Base-by-base conservation (phyloP, 1,140 invertebrate genomes). In the Mycetomoellerius zeteki region DNA sequence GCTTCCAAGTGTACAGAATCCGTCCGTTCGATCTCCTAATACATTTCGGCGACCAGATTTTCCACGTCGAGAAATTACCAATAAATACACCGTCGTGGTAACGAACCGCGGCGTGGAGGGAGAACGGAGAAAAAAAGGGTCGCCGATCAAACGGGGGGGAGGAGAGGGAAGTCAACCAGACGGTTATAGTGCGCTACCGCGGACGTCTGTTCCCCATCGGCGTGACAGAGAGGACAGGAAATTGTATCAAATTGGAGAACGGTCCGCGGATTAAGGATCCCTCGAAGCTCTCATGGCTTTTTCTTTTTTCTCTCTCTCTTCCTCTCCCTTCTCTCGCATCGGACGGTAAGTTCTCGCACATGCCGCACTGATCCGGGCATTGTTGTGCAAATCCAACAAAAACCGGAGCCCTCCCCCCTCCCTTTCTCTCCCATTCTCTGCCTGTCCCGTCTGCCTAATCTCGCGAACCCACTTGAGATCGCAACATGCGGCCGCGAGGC, bases 381-480 rank as follows among this genome's bases (percentile, higher is more conserved):
- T 93, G 92, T 93, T 92, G 93, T 93, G 93, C 92, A 93, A 93
- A 93, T 93, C 89, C 89, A 93, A 93, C 93, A 93, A 93, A 93
- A 93, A 93, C 92, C 86, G 85, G 90, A 37, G 14, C 24, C 69
- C 37, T 12, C 19, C 8, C 30, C 21, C 16, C 7, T 24, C 56
- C 56, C 24, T 14, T 14, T 12, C 58, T 4, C 21, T 16, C 30
- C n/a, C 64, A 7, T 37, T 65, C 30, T 10, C 64, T 73, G 24
- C 12, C 52, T 47, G 14, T 69, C 80, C 69, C 80, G 47, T 73
- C 91, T 93, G 92, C 92, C 92, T 94, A 94, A 95, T 95, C 94
- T 94, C 86, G 91, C 91, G 88, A 91, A 78, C 90, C 91, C 92
- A 94, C 94, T 94, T 94, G 93, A 93, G 88, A 92, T 91, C 88